A percentile compares a stretch with the other conserved stretches of the same genome.
These are phyloP conservation scores for Tamandua tetradactyla DNA, from an alignment of 2,797 vertebrate genomes.

Conservation along the genomic window DNA sequence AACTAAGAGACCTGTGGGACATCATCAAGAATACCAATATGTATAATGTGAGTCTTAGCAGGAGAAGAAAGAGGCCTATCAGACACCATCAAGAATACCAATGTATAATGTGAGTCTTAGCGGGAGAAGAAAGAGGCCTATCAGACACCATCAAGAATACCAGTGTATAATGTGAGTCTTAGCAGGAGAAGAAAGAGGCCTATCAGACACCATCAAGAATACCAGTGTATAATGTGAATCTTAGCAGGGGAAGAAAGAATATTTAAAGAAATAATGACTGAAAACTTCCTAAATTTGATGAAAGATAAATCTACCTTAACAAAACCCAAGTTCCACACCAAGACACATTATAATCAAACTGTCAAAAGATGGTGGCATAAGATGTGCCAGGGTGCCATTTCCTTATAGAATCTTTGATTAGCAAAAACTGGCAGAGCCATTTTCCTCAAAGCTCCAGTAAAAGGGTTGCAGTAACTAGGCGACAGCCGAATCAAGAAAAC, in stretches of 20 bases:
- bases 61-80: background rate
- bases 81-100: background rate
- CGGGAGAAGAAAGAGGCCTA: background rate
- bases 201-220: background rate
- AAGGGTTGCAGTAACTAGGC: too few relatives aligned
- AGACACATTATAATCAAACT: background rate
- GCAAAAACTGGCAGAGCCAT: too few relatives aligned
- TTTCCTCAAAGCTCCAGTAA: too few relatives aligned
- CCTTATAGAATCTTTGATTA: too few relatives aligned
- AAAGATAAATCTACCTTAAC: background rate
- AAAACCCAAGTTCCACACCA: background rate
- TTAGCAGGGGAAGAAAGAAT: background rate
- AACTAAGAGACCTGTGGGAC: background rate
- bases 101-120: too few relatives aligned
- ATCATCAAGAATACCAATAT: background rate
- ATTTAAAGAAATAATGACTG: constrained; percentile 23
- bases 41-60: too few relatives aligned
- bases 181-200: background rate
- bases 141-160: background rate
- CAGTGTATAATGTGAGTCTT: background rate
- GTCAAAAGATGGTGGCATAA: background rate
- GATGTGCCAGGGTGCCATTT: too few relatives aligned
- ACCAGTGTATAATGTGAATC: background rate
- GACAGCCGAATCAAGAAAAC: too few relatives aligned
- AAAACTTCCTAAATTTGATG: background rate